These are phyloP conservation scores for Silurus lanzhouensis DNA, from an alignment of 2,797 vertebrate genomes.

Conservation along the genomic window DNA sequence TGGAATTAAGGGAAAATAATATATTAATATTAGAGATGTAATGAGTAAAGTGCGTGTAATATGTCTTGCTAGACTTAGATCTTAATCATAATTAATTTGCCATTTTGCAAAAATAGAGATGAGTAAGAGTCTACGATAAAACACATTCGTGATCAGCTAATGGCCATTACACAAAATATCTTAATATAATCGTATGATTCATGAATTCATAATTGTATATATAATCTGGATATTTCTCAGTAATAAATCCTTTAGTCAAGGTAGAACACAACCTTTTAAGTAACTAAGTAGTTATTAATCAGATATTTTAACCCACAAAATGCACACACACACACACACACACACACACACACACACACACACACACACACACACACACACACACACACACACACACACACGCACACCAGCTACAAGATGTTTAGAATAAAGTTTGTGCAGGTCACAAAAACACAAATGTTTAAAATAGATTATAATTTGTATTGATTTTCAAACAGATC, in stretches of 20 bases:
- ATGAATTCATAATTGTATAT: neutral
- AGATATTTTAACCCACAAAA: slow-evolving; percentile 37
- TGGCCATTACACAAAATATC: neutral
- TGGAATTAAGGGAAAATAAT: neutral
- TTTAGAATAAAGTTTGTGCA: neutral
- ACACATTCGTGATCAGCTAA: neutral
- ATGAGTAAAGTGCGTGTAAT: neutral
- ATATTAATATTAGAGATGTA: neutral
- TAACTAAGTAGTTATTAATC: slow-evolving; percentile 7
- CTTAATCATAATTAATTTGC: neutral
- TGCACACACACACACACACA: neutral
- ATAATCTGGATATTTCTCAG: neutral
- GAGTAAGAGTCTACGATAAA: too few species aligned
- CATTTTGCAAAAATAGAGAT: neutral
- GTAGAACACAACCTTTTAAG: neutral
- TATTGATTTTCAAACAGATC: neutral
- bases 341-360: slow-evolving; percentile 36
- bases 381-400: slow-evolving; percentile 25
- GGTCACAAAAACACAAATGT: neutral
- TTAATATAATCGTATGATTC: too few species aligned
- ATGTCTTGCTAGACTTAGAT: neutral
- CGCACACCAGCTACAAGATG: slow-evolving; percentile 8
- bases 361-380: slow-evolving; percentile 39
- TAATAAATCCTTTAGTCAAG: neutral
- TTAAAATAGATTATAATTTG: neutral